A percentile compares a stretch with the other conserved stretches of the same genome.
These are phyloP conservation scores for Zaprionus inermis DNA, from an alignment of 1,140 invertebrate species.

Conservation along the genomic window DNA sequence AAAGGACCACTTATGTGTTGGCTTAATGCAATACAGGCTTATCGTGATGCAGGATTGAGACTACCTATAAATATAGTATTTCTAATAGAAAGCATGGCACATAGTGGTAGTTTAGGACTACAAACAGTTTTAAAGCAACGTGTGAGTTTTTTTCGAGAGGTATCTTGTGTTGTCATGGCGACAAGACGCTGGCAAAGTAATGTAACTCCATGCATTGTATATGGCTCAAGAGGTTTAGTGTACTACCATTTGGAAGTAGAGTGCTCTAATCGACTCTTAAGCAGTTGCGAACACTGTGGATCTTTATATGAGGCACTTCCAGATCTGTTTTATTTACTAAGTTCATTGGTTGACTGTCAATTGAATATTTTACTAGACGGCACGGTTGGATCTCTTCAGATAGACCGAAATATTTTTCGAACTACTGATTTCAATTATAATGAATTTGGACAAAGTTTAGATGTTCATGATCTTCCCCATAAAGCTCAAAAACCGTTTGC, in stretches of 20 bases:
- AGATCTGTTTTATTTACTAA: constrained; percentile 93
- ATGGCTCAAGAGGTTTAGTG: constrained; percentile 95
- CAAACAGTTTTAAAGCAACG: constrained; percentile 86
- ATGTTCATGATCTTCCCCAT: constrained; percentile 88
- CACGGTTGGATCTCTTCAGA: constrained; percentile 86
- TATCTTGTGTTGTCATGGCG: constrained; percentile 98
- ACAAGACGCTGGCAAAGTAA: constrained; percentile 99
- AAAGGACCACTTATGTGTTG: constrained; percentile 96
- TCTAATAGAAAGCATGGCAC: constrained; percentile 99
- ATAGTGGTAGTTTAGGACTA: constrained; percentile 96
- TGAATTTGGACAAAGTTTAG: constrained; percentile 86
- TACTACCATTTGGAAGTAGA: constrained; percentile 95
- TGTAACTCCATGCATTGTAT: constrained; percentile 96
- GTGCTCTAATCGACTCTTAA: constrained; percentile 95
- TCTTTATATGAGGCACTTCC: constrained; percentile 92
- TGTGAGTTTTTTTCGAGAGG: constrained; percentile 90
- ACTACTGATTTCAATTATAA: constrained; percentile 33
- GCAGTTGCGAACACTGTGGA: constrained; percentile 97
- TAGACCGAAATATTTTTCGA: constrained; percentile 16
- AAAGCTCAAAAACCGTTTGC: constrained; percentile 89
- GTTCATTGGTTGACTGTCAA: constrained; percentile 91
- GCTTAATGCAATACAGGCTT: constrained; percentile 96
- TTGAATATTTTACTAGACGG: constrained; percentile 90
- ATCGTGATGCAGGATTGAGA: constrained; percentile 88
- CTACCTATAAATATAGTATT: constrained; percentile 98